These are phyloP conservation scores for Calameuta pallipes DNA, from an alignment of 2,888 invertebrate genomes.

Conservation along the genomic window DNA sequence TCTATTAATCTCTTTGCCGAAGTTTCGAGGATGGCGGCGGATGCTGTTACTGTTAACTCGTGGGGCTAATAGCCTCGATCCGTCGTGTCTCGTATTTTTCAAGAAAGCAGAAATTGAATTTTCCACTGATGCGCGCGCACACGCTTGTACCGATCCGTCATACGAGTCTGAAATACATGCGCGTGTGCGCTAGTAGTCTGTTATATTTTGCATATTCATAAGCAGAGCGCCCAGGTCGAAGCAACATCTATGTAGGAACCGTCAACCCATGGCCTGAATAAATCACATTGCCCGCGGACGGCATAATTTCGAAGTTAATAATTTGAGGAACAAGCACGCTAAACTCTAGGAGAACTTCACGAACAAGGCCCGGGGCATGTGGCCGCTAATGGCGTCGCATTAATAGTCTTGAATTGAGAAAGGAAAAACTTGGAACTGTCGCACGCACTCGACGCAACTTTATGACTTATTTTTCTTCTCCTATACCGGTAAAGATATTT, in stretches of 20 bases:
- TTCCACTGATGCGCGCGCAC: slow-evolving; percentile 26
- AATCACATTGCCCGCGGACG: slow-evolving; percentile 27
- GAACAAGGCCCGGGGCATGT: not conserved
- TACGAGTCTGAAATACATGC: slow-evolving; percentile 30
- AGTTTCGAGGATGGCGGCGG: too few species aligned
- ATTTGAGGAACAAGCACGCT: slow-evolving; percentile 19
- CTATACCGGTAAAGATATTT: too few species aligned
- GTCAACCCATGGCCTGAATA: slow-evolving; percentile 42
- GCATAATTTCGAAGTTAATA: slow-evolving; percentile 23
- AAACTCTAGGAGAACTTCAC: slow-evolving; percentile 7
- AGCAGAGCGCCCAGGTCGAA: slow-evolving; percentile 34
- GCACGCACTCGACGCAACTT: too few species aligned
- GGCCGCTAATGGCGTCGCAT: not conserved
- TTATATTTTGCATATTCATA: slow-evolving; percentile 49
- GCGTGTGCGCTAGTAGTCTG: slow-evolving; percentile 22
- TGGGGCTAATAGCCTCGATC: not conserved
- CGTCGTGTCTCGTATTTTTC: slow-evolving; percentile 15
- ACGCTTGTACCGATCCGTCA: slow-evolving; percentile 43
- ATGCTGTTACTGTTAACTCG: too few species aligned
- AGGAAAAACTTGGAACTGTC: not conserved
- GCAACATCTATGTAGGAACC: slow-evolving; percentile 44
- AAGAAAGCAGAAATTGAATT: slow-evolving; percentile 35
- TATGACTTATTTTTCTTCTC: too few species aligned
- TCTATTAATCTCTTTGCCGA: too few species aligned
- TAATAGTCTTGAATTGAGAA: not conserved